Conservation (phyloP, 2,797 vertebrate species). For the Orestias chungarensis region DNA sequence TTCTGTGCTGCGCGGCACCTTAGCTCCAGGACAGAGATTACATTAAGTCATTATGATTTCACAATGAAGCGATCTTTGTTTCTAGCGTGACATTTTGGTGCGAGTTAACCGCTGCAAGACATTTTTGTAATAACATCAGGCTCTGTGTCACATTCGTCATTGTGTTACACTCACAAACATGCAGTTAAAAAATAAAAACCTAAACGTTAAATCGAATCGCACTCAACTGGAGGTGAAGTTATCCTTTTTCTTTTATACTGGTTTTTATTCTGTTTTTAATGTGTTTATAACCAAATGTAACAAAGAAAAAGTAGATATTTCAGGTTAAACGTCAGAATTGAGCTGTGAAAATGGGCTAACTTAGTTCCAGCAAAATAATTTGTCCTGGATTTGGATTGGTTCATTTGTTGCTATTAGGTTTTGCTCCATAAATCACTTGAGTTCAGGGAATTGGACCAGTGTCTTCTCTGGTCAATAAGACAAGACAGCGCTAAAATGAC, state of each 20-base stretch:
- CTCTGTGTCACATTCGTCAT: neutral
- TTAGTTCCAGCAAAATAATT: constrained; percentile 23
- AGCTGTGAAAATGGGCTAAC: constrained; percentile 35
- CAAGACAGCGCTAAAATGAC: constrained; percentile 61
- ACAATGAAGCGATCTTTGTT: neutral
- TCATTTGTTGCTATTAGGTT: constrained; percentile 59
- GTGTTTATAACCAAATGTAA: neutral
- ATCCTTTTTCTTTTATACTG: too few species aligned
- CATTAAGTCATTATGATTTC: neutral
- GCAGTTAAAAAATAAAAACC: neutral
- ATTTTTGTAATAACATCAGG: neutral
- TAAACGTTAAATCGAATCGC: too few species aligned
- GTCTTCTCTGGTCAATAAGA: constrained; percentile 63
- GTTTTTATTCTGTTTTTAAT: neutral
- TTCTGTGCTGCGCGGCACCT: neutral
- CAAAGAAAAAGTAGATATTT: neutral
- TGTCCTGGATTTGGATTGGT: constrained; percentile 44
- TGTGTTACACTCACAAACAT: neutral
- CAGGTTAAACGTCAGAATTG: constrained; percentile 14
- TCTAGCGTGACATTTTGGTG: neutral
- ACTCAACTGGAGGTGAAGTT: too few species aligned
- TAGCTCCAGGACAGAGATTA: neutral
- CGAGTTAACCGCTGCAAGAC: neutral
- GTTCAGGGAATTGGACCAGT: constrained; percentile 26
- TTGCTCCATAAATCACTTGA: constrained; percentile 59